Evolutionary conservation across 1,140 invertebrate genomes (phyloP), one percentile per base, ranked within the genome.

Genomic region (Zaprionus lachaisei): DNA sequence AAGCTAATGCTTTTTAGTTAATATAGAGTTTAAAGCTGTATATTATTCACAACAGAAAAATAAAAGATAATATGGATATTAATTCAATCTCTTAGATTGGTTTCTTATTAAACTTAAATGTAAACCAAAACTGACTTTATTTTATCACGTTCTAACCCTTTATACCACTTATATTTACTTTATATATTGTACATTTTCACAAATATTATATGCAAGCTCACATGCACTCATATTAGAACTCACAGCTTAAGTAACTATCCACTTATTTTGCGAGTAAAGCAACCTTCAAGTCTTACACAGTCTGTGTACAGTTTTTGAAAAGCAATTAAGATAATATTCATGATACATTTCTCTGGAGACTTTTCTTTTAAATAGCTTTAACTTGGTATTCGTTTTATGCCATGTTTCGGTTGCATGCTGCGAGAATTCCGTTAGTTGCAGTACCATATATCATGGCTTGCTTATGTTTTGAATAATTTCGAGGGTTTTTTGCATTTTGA

Each of bases 391-490:
- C 26, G 41, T 47, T n/a, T 4, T 47, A n/a, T 11, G 41, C 15
- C 41, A 44, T 44, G 41, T 17, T 17, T 17, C 41, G 41, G n/a
- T 47, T 47, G 41, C 31, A 54, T 49, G 14, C 31, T 60, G 34
- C 22, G 26, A 11, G 41, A 31, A n/a, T 34, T 72, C 31, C 37
- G 9, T 57, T 44, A 49, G 62, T 72, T 63, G 66, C 49, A 37
- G 26, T 58, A 67, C 69, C 63, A 74, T 75, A 80, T 66, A 83
- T 87, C 83, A 87, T 74, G 58, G 70, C 77, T 80, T 80, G 81
- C 81, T 83, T 86, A 80, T 86, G 83, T 87, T 87, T 80, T 86
- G 83, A 86, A 86, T 86, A 86, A 86, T 87, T 86, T 83, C 83
- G 34, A 31, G 66, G 41, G 55, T 62, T 38, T 76, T 85, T 79